Evolutionary conservation across 2,113 vertebrate species (phyloP).

Genomic region (Helogale parvula): DNA sequence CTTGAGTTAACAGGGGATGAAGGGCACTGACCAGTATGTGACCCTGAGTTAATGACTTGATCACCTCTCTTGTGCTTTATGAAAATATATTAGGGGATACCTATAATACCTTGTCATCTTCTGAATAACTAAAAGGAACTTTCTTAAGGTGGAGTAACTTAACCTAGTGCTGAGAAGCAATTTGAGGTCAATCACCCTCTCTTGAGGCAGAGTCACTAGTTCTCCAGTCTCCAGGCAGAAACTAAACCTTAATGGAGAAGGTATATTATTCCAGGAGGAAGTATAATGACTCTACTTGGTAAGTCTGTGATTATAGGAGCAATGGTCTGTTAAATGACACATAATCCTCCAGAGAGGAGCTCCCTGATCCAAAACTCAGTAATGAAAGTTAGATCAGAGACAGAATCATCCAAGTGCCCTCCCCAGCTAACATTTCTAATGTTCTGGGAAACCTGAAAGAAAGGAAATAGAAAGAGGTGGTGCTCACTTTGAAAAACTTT

Average conservation of each 20-base stretch:
- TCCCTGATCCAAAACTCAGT: constrained; percentile 68
- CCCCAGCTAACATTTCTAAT: neutral
- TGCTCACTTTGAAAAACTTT: constrained; percentile 22
- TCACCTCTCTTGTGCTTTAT: constrained; percentile 32
- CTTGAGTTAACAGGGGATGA: constrained; percentile 53
- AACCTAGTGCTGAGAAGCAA: constrained; percentile 64
- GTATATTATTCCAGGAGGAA: constrained; percentile 64
- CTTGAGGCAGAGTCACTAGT: constrained; percentile 13
- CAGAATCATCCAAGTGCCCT: neutral
- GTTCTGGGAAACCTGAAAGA: neutral
- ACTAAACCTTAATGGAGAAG: constrained; percentile 51
- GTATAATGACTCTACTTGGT: constrained; percentile 59
- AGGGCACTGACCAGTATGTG: constrained; percentile 29
- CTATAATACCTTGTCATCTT: constrained; percentile 45
- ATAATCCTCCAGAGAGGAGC: constrained; percentile 60
- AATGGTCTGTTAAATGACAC: constrained; percentile 72
- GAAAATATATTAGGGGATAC: constrained; percentile 52
- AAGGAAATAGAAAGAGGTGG: neutral
- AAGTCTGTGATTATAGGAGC: constrained; percentile 65
- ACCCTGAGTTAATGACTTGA: constrained; percentile 56
- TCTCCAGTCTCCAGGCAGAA: constrained; percentile 56
- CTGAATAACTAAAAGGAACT: constrained; percentile 49
- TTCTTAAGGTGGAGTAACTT: constrained; percentile 17
- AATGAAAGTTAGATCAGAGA: constrained; percentile 58
- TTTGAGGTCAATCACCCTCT: constrained; percentile 66